Evolutionary conservation across 2,888 invertebrate genomes (phyloP).

Genomic region (Morpho helenor): DNA sequence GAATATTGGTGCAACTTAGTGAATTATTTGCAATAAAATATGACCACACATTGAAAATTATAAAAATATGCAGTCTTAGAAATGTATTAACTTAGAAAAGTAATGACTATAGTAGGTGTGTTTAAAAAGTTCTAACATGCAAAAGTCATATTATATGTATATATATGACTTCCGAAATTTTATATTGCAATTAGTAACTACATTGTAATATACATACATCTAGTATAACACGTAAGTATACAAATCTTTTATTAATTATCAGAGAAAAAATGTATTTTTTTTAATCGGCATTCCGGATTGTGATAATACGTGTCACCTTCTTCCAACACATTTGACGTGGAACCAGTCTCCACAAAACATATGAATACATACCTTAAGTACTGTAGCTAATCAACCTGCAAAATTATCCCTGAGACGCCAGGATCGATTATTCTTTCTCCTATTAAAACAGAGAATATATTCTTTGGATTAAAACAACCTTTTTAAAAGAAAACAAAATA

Average conservation of each 20-base stretch:
- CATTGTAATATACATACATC: too few relatives aligned
- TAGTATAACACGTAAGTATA: background rate
- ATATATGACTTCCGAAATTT: too few relatives aligned
- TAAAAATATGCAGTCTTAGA: too few relatives aligned
- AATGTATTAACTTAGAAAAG: too few relatives aligned
- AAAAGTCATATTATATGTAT: too few relatives aligned
- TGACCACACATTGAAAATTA: too few relatives aligned
- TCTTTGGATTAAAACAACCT: slow-evolving; percentile 29
- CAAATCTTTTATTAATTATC: background rate
- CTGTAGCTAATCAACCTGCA: slow-evolving; percentile 73
- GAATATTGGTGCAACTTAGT: too few relatives aligned
- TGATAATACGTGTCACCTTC: slow-evolving; percentile 77
- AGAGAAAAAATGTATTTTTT: background rate
- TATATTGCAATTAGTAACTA: too few relatives aligned
- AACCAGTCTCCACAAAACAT: slow-evolving; percentile 58
- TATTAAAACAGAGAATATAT: slow-evolving; percentile 43
- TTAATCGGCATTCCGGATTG: slow-evolving; percentile 52
- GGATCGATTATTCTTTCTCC: slow-evolving; percentile 62
- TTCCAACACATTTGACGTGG: slow-evolving; percentile 78
- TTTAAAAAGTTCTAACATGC: too few relatives aligned
- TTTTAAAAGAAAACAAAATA: slow-evolving; percentile 39
- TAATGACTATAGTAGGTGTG: too few relatives aligned
- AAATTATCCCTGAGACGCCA: slow-evolving; percentile 66
- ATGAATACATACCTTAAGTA: slow-evolving; percentile 67
- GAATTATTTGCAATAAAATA: too few relatives aligned